Evolutionary conservation across 2,113 vertebrate genomes (phyloP), one percentile per base, ranked within the genome.

Genomic region (Trematocara marginatum): DNA sequence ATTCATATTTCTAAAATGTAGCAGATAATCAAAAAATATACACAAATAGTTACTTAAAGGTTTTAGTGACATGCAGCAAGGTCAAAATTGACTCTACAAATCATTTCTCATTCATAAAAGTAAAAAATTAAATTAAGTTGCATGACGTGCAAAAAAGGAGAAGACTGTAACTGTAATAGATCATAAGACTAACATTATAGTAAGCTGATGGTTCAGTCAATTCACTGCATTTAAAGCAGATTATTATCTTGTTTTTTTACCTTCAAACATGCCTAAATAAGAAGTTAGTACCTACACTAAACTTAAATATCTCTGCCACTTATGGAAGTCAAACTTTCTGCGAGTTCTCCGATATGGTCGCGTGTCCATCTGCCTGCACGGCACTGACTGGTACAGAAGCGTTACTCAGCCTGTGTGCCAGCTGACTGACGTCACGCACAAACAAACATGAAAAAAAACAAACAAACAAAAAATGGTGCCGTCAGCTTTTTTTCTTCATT

Each of bases 341-440:
- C 5, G 78, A 80, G 87, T 69, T 42, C 35, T 56, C 8, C 2
- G 34, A 79, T 88, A 86, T 57, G 76, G 89, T 69, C 29, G 5
- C 26, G 10, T 45, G 86, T 81, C 57, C 51, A 16, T 74, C 82
- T 53, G 84, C 57, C 86, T 86, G 90, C 89, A 9, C n/a, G 91
- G 90, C 92, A 92, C 93, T 18, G 93, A 87, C 93, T 94, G 94
- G 94, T 90, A 94, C 94, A 13, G 88, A 66, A 88, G 90, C 82
- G 92, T 90, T 89, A 90, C 88, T 90, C 86, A 90, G 86, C 82
- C 79, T n/a, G 52, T 79, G 85, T 57, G 82, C 61, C 79, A 23
- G 51, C 80, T 5, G 53, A 13, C 86, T 93, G 89, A 94, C 88
- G 81, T 94, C 95, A 92, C 15, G 18, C 26, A 12, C 87, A 85